A percentile compares a stretch with the other conserved stretches of the same genome.
Evolutionary conservation across 2,888 invertebrate species (phyloP).

Genomic region (Prosopocoilus inquinatus): DNA sequence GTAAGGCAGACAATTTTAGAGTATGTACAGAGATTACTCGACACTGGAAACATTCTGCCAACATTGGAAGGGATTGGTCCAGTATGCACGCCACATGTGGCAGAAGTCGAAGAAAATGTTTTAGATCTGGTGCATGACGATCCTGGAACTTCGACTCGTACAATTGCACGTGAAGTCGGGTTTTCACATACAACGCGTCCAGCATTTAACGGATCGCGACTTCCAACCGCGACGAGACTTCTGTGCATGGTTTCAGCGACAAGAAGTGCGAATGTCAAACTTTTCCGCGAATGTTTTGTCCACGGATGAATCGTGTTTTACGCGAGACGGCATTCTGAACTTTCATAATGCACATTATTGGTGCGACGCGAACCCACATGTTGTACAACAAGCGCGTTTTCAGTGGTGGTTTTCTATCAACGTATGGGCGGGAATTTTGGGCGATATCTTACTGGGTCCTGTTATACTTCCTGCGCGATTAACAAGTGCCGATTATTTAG

Average conservation of each 20-base stretch:
- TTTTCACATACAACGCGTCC: too few relatives aligned
- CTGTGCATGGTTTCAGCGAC: constrained; percentile 1
- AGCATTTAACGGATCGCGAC: too few relatives aligned
- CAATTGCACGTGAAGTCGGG: too few relatives aligned
- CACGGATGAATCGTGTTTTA: constrained; percentile 7
- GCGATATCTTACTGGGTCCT: not conserved
- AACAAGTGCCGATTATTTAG: not conserved
- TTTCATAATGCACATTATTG: not conserved
- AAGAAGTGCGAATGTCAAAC: not conserved
- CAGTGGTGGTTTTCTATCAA: not conserved
- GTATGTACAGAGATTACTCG: too few relatives aligned
- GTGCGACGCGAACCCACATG: not conserved
- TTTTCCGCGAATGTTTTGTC: constrained; percentile 4
- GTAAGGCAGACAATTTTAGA: too few relatives aligned
- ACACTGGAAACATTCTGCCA: too few relatives aligned
- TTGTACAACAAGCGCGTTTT: not conserved
- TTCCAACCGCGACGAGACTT: too few relatives aligned
- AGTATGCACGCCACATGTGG: too few relatives aligned
- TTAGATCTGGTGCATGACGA: too few relatives aligned
- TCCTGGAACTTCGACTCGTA: too few relatives aligned
- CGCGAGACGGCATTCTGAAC: constrained; percentile 1
- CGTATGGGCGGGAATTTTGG: not conserved
- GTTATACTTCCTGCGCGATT: not conserved
- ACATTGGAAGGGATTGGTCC: too few relatives aligned
- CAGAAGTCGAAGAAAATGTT: too few relatives aligned